phyloP scores from a whole-genome alignment of 2,888 invertebrate genomes.

The Tipula lateralis region DNA sequence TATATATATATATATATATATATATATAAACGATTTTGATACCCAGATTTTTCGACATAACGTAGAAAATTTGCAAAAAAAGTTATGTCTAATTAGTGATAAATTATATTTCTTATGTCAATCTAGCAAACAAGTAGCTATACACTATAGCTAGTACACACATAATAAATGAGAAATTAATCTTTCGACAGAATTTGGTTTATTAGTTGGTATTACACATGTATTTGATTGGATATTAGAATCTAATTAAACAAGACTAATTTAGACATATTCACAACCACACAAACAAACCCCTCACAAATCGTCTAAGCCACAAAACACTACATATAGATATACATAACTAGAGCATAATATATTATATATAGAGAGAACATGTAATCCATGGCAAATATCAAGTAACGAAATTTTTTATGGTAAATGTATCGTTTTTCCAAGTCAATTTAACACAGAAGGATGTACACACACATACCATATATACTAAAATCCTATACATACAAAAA shows the following conservation, averaged over 20 bases:
- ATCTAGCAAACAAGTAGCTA: background rate
- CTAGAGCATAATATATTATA: background rate
- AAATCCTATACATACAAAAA: background rate
- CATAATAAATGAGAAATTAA: background rate
- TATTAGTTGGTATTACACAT: background rate
- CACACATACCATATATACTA: background rate
- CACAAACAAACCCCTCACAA: background rate
- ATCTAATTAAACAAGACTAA: background rate
- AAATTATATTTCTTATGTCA: background rate
- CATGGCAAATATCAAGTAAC: background rate
- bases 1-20: too few species aligned
- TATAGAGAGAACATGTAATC: background rate
- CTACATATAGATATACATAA: background rate
- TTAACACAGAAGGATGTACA: background rate
- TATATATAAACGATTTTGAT: too few species aligned
- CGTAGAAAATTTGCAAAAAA: background rate
- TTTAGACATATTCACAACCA: background rate
- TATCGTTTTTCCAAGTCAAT: background rate
- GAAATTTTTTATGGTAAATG: background rate
- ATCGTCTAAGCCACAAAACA: background rate
- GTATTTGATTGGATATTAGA: conserved; percentile 1
- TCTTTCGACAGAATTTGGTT: background rate
- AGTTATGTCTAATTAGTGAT: background rate
- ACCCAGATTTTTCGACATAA: background rate
- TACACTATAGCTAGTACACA: background rate